Base-by-base conservation (phyloP, 35 echinoderm and acorn worm genomes). In the Apostichopus californicus region DNA sequence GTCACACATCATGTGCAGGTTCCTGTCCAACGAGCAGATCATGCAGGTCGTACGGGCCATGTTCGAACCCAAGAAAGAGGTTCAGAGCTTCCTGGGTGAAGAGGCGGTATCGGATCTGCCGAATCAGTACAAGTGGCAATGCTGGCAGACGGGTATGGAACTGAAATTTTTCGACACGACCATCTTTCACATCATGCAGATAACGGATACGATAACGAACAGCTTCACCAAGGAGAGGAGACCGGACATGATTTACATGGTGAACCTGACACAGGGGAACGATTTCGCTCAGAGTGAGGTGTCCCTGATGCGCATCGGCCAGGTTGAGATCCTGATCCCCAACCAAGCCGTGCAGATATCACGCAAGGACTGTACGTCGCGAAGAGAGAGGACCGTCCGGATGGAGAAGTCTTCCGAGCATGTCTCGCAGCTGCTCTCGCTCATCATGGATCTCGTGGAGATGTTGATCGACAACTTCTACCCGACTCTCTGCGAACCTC, bases 141-240 rank as follows among this genome's bases (percentile, higher is more conserved):
- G 95, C 60, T 99, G 97, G 97, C 97, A 99, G 82, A 96, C 97
- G 0, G 97, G 97, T 5, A 91, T 99, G 8, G 95, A 99, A 71
- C 86, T 99, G 55, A 91, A 88, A 57, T 94, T 96, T 89, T 91
- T 94, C 9, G 88, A 91, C 25, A 91, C 92, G 23, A 96, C 93
- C 15, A 88, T 99, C 59, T 96, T 99, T 77, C 91, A 99, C 46
- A 90, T 99, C 77, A 96, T 93, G 86, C 95, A 96, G 54, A 92
- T 99, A 13, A 90, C 94, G 8, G 89, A 91, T 12, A 95, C 96
- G 17, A 83, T 91, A 26, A 61, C 84, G 0, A 68, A 93, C 10
- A 91, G 95, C 77, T 98, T 98, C 63, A 90, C 86, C n/a, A 81
- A 93, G 73, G 96, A 98, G 57, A 77, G 96, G 56, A 93, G 96